Evolutionary conservation across 2,797 vertebrate genomes (phyloP), one percentile per base, ranked within the genome.

Genomic region (Mastacembelus armatus): DNA sequence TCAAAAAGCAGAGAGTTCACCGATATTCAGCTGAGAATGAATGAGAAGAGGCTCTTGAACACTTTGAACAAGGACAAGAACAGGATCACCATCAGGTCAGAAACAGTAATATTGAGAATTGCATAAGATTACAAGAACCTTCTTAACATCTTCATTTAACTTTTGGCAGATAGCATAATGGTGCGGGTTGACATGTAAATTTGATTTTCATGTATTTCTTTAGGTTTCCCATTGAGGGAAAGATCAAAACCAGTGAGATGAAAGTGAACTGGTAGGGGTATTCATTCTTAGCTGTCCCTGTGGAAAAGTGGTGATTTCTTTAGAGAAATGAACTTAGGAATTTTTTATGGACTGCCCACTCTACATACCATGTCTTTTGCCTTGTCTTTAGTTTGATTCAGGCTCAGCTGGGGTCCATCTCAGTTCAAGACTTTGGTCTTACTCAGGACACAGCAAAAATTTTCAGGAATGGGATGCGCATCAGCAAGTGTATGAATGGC

Each of bases 231-330:
- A 91, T 98, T 88, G 94, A 96, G 35, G 98, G 98, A 84, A 99
- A 95, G 86, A 98, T 99, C 88, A 98, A 95, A 95, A 96, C 93
- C 80, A 97, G 90, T 89, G 93, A 98, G 92, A 99, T 99, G 98
- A 99, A 99, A 95, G 93, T 99, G 43, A 99, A 96, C 87, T 99
- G 97, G 98, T 99, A 92, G 85, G 90, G 86, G 48, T 35, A 40
- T 56, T 71, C 18, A 30, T 35, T 43, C 7, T 18, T 9, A 21
- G 15, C 10, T 9, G 45, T 45, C 7, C 8, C 35, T 11, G 4
- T 52, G 18, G 24, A 16, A 19, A 49, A 54, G 7, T 12, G 35
- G 2, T 10, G 2, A 42, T 55, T 43, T 45, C 51, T 32, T 29
- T 35, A 18, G 12, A 24, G 40, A 5, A 51, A 51, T 30, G 15